Conservation (phyloP, 2,797 vertebrate genomes). For the Spea hammondii region DNA sequence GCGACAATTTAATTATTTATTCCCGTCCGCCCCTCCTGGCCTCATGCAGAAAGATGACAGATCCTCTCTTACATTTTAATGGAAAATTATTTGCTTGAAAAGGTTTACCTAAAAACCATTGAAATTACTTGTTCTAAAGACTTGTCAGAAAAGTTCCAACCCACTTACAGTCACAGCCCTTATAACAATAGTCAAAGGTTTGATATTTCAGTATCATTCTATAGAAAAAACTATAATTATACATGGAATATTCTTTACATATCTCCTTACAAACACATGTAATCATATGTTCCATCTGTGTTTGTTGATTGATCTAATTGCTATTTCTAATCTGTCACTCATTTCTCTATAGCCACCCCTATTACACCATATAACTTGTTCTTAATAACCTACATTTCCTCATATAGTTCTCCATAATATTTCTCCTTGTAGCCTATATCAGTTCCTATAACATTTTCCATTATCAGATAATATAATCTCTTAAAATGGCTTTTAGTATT, state of each 20-base stretch:
- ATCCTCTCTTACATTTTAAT: slow-evolving; percentile 53
- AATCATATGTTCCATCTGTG: neutral
- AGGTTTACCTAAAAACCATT: slow-evolving; percentile 52
- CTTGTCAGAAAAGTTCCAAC: slow-evolving; percentile 26
- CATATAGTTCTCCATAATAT: too few species aligned
- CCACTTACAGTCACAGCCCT: slow-evolving; percentile 23
- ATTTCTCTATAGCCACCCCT: neutral
- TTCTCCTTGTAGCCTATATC: too few species aligned
- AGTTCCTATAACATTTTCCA: too few species aligned
- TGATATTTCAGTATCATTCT: slow-evolving; percentile 15
- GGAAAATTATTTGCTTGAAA: slow-evolving; percentile 52
- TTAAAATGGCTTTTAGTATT: too few species aligned
- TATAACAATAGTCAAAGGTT: neutral
- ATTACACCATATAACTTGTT: neutral
- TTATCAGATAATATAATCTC: too few species aligned
- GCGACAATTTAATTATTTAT: slow-evolving; percentile 50
- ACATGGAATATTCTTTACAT: neutral
- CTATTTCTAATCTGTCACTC: neutral
- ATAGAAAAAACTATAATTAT: neutral
- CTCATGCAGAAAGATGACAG: slow-evolving; percentile 42
- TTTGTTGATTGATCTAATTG: neutral
- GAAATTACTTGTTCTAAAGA: slow-evolving; percentile 46
- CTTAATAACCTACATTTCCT: too few species aligned
- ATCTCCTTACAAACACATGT: neutral
- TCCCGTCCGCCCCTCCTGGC: slow-evolving; percentile 27